A percentile compares a stretch with the other conserved stretches of the same genome.
phyloP scores from a whole-genome alignment of 2,797 vertebrate genomes.

The Chaenodraco wilsoni region DNA sequence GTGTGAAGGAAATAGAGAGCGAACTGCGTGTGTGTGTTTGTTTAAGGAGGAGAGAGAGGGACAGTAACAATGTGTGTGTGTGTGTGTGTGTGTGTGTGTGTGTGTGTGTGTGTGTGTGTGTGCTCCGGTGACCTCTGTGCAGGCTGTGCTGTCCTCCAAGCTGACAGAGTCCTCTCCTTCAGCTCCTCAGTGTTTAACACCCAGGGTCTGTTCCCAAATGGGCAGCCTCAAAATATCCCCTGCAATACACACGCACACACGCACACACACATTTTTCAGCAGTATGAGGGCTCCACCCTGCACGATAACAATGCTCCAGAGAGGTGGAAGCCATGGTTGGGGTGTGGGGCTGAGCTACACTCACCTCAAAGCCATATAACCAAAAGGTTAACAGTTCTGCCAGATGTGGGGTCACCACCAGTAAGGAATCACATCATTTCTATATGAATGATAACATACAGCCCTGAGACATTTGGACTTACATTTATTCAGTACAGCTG shows the following conservation, averaged over 20 bases:
- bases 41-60: slow-evolving; percentile 26
- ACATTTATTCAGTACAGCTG: slow-evolving; percentile 75
- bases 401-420: slow-evolving; percentile 72
- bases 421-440: slow-evolving; percentile 76
- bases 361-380: slow-evolving; percentile 71
- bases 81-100: background rate
- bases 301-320: slow-evolving; percentile 61
- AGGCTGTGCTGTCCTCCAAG: slow-evolving; percentile 72
- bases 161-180: slow-evolving; percentile 75
- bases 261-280: slow-evolving; percentile 34
- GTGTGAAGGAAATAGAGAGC: slow-evolving; percentile 1
- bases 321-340: slow-evolving; percentile 61
- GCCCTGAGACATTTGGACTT: slow-evolving; percentile 76
- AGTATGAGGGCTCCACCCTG: slow-evolving; percentile 47
- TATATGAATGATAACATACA: slow-evolving; percentile 75
- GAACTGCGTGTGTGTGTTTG: background rate
- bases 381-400: slow-evolving; percentile 77
- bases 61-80: slow-evolving; percentile 53
- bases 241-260: slow-evolving; percentile 39
- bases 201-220: slow-evolving; percentile 71
- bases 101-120: slow-evolving; percentile 13
- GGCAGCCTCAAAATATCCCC: slow-evolving; percentile 64
- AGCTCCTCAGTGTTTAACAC: slow-evolving; percentile 74
- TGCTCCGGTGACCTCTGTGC: slow-evolving; percentile 70
- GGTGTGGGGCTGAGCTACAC: slow-evolving; percentile 51